Evolutionary conservation across 2,888 invertebrate genomes (phyloP).

Genomic region (Exocentrus adspersus): DNA sequence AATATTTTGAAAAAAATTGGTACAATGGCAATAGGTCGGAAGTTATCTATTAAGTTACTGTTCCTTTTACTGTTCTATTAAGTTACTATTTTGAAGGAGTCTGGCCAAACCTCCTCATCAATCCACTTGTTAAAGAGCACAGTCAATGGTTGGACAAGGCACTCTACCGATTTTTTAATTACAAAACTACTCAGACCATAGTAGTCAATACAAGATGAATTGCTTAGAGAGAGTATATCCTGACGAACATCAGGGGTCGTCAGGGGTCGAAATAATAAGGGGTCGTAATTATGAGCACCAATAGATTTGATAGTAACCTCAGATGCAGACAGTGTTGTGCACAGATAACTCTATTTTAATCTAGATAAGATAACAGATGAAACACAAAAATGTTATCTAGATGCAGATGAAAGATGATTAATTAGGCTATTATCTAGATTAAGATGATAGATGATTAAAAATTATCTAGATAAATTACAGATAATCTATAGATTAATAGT

Average conservation of each 20-base stretch:
- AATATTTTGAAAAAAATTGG: conserved; percentile 1
- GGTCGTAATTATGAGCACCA: not conserved
- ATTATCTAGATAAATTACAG: no score
- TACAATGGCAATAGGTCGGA: not conserved
- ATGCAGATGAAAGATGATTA: no score
- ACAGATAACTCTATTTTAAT: no score
- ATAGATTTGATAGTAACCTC: not conserved
- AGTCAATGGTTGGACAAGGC: not conserved
- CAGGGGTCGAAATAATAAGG: not conserved
- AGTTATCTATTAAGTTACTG: not conserved
- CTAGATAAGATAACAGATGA: no score
- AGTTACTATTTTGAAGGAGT: not conserved
- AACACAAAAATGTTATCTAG: no score
- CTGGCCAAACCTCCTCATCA: not conserved
- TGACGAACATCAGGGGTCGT: not conserved
- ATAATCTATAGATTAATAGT: no score
- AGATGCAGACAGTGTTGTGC: no score
- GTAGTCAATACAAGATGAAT: not conserved
- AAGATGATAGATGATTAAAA: no score
- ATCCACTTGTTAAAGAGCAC: conserved; percentile 1
- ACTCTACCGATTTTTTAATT: not conserved
- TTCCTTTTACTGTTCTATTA: not conserved
- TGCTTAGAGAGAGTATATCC: not conserved
- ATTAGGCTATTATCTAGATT: no score
- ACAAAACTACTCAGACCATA: not conserved